phyloP scores from a whole-genome alignment of 1,140 invertebrate species.

The Calycopis cecrops region DNA sequence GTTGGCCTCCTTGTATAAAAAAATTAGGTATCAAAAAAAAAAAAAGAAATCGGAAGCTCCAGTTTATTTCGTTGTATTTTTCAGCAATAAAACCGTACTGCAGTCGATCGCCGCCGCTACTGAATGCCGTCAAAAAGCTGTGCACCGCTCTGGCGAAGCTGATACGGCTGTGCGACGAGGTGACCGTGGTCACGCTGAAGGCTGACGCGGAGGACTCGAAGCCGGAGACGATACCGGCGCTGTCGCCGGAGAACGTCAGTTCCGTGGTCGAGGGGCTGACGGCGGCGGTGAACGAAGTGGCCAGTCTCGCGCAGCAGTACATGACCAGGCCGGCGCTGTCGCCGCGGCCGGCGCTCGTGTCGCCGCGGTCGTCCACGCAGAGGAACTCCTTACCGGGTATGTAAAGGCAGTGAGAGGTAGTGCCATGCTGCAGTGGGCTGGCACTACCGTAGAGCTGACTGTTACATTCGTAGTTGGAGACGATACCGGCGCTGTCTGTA shows the following conservation, averaged over 20 bases:
- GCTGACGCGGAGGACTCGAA: slow-evolving; percentile 74
- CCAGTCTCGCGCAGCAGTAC: slow-evolving; percentile 56
- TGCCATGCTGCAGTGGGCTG: not conserved
- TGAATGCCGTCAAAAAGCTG: slow-evolving; percentile 88
- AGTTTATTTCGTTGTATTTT: not conserved
- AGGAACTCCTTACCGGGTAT: slow-evolving; percentile 76
- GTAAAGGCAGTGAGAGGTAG: not conserved
- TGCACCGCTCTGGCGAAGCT: slow-evolving; percentile 91
- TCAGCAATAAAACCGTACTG: slow-evolving; percentile 72
- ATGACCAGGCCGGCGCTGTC: slow-evolving; percentile 62
- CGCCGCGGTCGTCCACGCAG: slow-evolving; percentile 59
- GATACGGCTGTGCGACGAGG: slow-evolving; percentile 92
- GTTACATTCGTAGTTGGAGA: too few relatives aligned
- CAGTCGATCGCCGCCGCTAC: slow-evolving; percentile 61
- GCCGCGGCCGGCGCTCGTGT: slow-evolving; percentile 56
- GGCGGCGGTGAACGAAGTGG: slow-evolving; percentile 84
- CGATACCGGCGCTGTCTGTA: too few relatives aligned
- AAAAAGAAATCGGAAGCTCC: too few relatives aligned
- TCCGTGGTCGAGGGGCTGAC: slow-evolving; percentile 86
- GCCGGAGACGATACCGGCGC: slow-evolving; percentile 39
- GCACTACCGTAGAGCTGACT: too few relatives aligned
- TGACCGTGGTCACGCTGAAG: slow-evolving; percentile 77
- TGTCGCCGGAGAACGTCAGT: slow-evolving; percentile 81
- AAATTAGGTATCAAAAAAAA: too few relatives aligned
- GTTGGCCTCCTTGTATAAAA: too few relatives aligned